A percentile compares a stretch with the other conserved stretches of the same genome.
Evolutionary conservation across 2,888 invertebrate species (phyloP).

Genomic region (Tiphia femorata): DNA sequence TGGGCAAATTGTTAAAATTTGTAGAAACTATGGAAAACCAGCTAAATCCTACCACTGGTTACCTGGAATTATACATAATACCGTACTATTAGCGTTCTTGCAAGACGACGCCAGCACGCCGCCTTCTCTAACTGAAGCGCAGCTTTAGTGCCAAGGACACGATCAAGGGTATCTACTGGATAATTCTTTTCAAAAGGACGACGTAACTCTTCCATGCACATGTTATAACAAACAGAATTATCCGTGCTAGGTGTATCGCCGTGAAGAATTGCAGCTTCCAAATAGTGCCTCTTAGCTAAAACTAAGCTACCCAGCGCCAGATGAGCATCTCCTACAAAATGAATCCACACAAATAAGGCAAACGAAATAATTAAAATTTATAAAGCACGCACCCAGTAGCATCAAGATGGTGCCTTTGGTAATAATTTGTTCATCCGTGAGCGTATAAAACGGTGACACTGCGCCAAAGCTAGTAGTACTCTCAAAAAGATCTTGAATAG

Average conservation of each 20-base stretch:
- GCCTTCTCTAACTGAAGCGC: conserved; percentile 30
- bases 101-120: conserved; percentile 33
- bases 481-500: conserved; percentile 45
- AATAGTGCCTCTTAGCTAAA: conserved; percentile 41
- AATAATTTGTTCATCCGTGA: not conserved
- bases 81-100: conserved; percentile 42
- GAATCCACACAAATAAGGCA: not conserved
- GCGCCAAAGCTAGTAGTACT: conserved; percentile 19
- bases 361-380: not conserved
- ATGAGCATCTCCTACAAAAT: conserved; percentile 45
- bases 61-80: not conserved
- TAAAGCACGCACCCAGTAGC: conserved; percentile 23
- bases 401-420: conserved; percentile 10
- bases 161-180: not conserved
- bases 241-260: not conserved
- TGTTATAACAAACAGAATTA: conserved; percentile 19
- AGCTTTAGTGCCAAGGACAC: not conserved
- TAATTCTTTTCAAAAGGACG: conserved; percentile 21
- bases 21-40: not conserved
- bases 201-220: conserved; percentile 17
- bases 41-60: not conserved
- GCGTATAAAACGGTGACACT: not conserved
- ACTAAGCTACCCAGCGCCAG: conserved; percentile 38
- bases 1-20: not conserved
- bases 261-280: conserved; percentile 29